phyloP scores from a whole-genome alignment of 2,797 vertebrate species.

The Sitta carolinensis region DNA sequence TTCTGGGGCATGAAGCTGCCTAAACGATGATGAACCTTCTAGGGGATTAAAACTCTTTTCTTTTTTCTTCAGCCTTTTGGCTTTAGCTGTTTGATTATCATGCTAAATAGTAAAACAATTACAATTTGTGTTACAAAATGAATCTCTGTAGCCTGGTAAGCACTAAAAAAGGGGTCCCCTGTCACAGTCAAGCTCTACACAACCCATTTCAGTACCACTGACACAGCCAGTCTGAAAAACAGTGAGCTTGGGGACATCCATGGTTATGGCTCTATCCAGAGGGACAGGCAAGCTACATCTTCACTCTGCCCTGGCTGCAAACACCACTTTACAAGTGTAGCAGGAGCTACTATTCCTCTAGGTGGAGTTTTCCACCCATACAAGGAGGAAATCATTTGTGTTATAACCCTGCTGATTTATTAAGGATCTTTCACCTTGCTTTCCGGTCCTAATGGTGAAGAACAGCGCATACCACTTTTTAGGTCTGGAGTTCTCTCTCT shows the following conservation, averaged over 20 bases:
- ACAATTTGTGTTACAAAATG: not conserved
- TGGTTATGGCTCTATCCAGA: not conserved
- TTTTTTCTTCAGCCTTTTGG: not conserved
- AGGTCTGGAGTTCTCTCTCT: slow-evolving; percentile 59
- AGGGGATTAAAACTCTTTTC: not conserved
- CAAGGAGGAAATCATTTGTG: not conserved
- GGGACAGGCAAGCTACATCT: not conserved
- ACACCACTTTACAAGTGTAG: not conserved
- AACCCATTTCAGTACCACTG: not conserved
- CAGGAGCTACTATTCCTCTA: not conserved
- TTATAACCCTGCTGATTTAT: not conserved
- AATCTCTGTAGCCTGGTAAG: not conserved
- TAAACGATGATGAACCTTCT: not conserved
- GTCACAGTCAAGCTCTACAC: not conserved
- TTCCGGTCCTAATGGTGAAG: slow-evolving; percentile 30
- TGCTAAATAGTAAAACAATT: not conserved
- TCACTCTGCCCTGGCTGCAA: not conserved
- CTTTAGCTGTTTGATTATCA: not conserved
- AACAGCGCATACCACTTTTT: not conserved
- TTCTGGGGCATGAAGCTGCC: not conserved
- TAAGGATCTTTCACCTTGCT: slow-evolving; percentile 67
- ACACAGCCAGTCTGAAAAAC: not conserved
- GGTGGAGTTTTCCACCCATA: not conserved
- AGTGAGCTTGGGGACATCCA: not conserved
- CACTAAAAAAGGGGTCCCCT: not conserved